Conservation (phyloP, 2,888 invertebrate species). For the Leucoma salicis region DNA sequence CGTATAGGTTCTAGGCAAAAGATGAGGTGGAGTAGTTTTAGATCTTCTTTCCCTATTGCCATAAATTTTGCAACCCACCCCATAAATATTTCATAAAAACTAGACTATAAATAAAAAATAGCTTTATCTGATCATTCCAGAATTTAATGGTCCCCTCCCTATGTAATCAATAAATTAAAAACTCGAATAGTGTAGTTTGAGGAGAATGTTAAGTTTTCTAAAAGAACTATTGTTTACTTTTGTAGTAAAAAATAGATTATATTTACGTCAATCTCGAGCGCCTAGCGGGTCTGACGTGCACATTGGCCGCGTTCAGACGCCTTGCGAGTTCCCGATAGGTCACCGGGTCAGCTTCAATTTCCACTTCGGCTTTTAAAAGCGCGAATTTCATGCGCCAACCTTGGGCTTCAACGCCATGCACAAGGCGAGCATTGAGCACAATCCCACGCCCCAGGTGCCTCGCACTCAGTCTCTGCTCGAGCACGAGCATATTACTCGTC, state of each 20-base stretch:
- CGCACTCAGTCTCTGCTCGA: conserved; percentile 76
- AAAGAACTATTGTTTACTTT: no score
- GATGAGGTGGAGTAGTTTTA: no score
- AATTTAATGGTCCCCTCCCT: no score
- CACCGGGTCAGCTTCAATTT: conserved; percentile 67
- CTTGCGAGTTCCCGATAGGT: conserved; percentile 66
- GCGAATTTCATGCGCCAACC: conserved; percentile 77
- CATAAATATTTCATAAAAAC: no score
- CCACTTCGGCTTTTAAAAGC: conserved; percentile 68
- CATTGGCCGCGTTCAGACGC: conserved; percentile 63
- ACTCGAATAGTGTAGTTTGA: no score
- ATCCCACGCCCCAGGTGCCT: conserved; percentile 66
- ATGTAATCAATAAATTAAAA: no score
- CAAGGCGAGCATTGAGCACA: conserved; percentile 60
- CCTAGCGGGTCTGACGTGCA: conserved; percentile 61
- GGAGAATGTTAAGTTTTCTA: no score
- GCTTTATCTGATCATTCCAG: no score
- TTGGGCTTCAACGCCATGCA: conserved; percentile 68
- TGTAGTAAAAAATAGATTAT: conserved; percentile 21
- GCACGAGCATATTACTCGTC: conserved; percentile 77
- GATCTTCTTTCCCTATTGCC: no score
- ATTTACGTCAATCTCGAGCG: conserved; percentile 63
- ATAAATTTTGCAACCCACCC: no score
- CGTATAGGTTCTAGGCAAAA: no score
- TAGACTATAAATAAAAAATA: no score